Evolutionary conservation across 1,140 invertebrate genomes (phyloP).

Genomic region (Teleogryllus occipitalis): DNA sequence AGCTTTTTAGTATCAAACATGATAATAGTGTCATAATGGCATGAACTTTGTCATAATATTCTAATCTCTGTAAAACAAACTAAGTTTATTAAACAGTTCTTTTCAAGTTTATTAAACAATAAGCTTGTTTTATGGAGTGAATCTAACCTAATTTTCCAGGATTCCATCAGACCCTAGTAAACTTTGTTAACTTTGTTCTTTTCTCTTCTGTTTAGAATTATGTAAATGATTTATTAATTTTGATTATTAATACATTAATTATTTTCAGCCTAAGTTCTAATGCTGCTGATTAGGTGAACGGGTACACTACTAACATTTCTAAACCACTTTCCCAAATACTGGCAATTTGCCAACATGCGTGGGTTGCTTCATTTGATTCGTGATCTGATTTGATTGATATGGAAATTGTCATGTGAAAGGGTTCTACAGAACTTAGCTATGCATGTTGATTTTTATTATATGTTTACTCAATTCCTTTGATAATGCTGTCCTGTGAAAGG

Average conservation of each 20-base stretch:
- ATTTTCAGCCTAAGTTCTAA: slow-evolving; percentile 5
- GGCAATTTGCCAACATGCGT: neutral
- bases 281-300: neutral
- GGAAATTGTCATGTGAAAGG: too few relatives aligned
- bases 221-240: neutral
- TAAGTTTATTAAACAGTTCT: neutral
- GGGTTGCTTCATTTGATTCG: neutral
- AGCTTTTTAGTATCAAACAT: neutral
- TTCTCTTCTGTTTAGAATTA: slow-evolving; percentile 1
- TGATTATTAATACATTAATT: slow-evolving; percentile 2
- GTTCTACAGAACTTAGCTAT: too few relatives aligned
- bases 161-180: neutral
- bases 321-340: neutral
- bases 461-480: too few relatives aligned
- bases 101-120: neutral
- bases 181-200: neutral
- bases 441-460: too few relatives aligned
- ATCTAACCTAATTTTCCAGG: neutral
- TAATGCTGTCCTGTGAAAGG: too few relatives aligned
- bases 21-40: neutral
- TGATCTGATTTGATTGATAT: too few relatives aligned
- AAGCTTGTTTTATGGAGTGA: neutral
- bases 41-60: neutral
- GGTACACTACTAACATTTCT: neutral
- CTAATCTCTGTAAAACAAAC: neutral